Evolutionary conservation across 2,888 invertebrate species (phyloP).

Genomic region (Ditula angustiorana): DNA sequence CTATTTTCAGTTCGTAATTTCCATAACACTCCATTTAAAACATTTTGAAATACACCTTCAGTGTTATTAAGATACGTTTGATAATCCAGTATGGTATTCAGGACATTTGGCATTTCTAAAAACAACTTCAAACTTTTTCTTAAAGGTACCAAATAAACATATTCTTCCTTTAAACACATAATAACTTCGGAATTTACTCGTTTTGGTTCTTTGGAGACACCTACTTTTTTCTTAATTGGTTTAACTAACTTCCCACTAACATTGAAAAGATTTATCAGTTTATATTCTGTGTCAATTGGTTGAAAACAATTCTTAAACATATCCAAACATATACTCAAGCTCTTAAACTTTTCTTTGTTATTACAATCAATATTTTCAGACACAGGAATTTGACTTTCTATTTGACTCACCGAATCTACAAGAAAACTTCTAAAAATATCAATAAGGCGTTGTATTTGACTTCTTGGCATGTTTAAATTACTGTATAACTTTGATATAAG

Average conservation of each 20-base stretch:
- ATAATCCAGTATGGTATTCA: slow-evolving; percentile 8
- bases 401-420: slow-evolving; percentile 5
- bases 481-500: slow-evolving; percentile 10
- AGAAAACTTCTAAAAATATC: slow-evolving; percentile 9
- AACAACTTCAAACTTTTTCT: slow-evolving; percentile 14
- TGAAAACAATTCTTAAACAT: slow-evolving; percentile 7
- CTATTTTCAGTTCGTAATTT: neutral
- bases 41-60: neutral
- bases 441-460: slow-evolving; percentile 5
- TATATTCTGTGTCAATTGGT: slow-evolving; percentile 3
- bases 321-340: neutral
- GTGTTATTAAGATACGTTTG: neutral
- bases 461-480: slow-evolving; percentile 15
- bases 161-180: slow-evolving; percentile 2
- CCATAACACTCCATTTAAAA: neutral
- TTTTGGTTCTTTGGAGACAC: neutral
- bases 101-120: slow-evolving; percentile 9
- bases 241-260: slow-evolving; percentile 9
- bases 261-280: slow-evolving; percentile 9
- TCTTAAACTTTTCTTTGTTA: neutral
- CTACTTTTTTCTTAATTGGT: slow-evolving; percentile 15
- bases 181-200: neutral
- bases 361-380: slow-evolving; percentile 1
- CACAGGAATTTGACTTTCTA: slow-evolving; percentile 6
- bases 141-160: slow-evolving; percentile 5